Conservation (phyloP, 2,888 invertebrate species). For the Meandrusa payeni region DNA sequence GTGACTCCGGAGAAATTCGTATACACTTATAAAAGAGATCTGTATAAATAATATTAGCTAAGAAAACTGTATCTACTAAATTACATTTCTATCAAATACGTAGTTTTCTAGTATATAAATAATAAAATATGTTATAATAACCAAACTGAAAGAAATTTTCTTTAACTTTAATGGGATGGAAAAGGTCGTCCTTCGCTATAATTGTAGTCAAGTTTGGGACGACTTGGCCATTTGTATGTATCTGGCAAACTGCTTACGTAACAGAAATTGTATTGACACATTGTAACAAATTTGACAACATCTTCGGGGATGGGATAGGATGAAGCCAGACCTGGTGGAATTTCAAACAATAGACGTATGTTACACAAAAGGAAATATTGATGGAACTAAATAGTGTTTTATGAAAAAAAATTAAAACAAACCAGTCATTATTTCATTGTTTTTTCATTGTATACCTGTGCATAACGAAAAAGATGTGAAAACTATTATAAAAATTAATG, state of each 20-base stretch:
- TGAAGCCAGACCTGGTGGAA: conserved; percentile 73
- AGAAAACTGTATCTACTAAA: no score
- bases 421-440: conserved; percentile 7
- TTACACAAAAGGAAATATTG: background rate
- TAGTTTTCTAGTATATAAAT: no score
- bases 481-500: no score
- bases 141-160: no score
- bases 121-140: no score
- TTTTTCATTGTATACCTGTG: conserved; percentile 13
- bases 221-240: conserved; percentile 37
- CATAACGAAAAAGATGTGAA: conserved; percentile 8
- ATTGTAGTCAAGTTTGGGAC: conserved; percentile 29
- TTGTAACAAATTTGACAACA: conserved; percentile 70
- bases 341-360: background rate
- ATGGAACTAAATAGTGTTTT: no score
- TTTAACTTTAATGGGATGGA: conserved; percentile 24
- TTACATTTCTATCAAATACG: no score
- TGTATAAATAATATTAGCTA: no score
- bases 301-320: conserved; percentile 82
- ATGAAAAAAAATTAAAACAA: conserved; percentile 16
- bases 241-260: conserved; percentile 38
- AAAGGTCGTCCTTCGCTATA: conserved; percentile 23
- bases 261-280: conserved; percentile 42
- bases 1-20: no score
- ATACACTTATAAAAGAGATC: no score